Evolutionary conservation across 2,888 invertebrate genomes (phyloP).

Genomic region (Nomada flava): DNA sequence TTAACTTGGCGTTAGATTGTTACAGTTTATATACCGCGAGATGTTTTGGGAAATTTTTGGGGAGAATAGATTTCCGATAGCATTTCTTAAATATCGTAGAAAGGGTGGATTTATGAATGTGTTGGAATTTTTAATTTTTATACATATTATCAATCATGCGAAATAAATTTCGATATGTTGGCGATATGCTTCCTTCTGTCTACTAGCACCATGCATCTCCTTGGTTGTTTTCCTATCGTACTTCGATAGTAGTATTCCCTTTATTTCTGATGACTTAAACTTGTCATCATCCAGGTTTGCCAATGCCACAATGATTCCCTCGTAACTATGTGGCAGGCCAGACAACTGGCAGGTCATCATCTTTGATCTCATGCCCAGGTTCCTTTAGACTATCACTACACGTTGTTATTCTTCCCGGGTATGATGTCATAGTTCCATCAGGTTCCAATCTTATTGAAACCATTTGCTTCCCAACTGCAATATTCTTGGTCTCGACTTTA

Average conservation of each 20-base stretch:
- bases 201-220: not conserved
- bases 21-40: no score
- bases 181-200: not conserved
- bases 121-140: no score
- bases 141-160: no score
- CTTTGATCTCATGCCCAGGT: constrained; percentile 34
- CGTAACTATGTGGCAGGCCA: constrained; percentile 34
- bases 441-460: constrained; percentile 35
- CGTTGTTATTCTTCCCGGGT: constrained; percentile 30
- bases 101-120: no score
- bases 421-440: constrained; percentile 35
- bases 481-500: constrained; percentile 40
- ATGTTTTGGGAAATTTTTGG: no score
- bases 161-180: not conserved
- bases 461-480: constrained; percentile 9
- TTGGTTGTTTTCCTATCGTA: not conserved
- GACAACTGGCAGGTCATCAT: constrained; percentile 16
- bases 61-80: no score
- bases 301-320: constrained; percentile 15
- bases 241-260: constrained; percentile 5
- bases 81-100: no score
- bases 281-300: constrained; percentile 29
- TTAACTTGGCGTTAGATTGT: no score
- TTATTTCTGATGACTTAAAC: constrained; percentile 37
- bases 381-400: constrained; percentile 34